Evolutionary conservation across 2,113 vertebrate genomes (phyloP).

Genomic region (Epinephelus cyanopodus): DNA sequence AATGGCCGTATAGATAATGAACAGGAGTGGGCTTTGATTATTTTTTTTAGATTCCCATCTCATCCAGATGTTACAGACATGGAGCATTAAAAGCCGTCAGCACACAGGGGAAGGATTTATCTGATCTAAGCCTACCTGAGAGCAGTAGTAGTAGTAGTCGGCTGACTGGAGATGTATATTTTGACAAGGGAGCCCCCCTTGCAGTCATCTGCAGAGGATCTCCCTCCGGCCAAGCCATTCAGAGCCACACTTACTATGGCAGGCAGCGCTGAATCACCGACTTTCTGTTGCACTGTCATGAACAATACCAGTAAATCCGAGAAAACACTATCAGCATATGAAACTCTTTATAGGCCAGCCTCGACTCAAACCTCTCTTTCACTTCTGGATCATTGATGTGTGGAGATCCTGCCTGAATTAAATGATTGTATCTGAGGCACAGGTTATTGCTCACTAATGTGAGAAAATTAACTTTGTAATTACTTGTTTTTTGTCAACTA

Average conservation of each 20-base stretch:
- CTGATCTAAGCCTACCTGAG: neutral
- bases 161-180: constrained; percentile 62
- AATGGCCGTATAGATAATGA: neutral
- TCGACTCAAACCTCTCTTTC: constrained; percentile 70
- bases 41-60: neutral
- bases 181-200: constrained; percentile 72
- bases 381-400: constrained; percentile 58
- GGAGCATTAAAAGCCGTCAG: neutral
- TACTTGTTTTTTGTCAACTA: neutral
- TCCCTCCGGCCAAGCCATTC: constrained; percentile 73
- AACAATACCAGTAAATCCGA: constrained; percentile 69
- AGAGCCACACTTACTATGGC: constrained; percentile 50
- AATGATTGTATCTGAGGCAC: constrained; percentile 3
- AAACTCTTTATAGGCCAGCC: constrained; percentile 43
- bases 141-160: constrained; percentile 1
- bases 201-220: constrained; percentile 83
- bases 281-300: constrained; percentile 64
- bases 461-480: neutral
- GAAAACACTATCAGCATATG: constrained; percentile 60
- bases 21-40: neutral
- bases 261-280: constrained; percentile 57
- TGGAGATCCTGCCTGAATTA: constrained; percentile 35
- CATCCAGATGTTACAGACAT: neutral
- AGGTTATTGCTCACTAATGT: constrained; percentile 9
- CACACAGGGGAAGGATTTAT: neutral